These are phyloP conservation scores for Drosophila neonasuta DNA, from an alignment of 2,888 invertebrate species.

Conservation along the genomic window DNA sequence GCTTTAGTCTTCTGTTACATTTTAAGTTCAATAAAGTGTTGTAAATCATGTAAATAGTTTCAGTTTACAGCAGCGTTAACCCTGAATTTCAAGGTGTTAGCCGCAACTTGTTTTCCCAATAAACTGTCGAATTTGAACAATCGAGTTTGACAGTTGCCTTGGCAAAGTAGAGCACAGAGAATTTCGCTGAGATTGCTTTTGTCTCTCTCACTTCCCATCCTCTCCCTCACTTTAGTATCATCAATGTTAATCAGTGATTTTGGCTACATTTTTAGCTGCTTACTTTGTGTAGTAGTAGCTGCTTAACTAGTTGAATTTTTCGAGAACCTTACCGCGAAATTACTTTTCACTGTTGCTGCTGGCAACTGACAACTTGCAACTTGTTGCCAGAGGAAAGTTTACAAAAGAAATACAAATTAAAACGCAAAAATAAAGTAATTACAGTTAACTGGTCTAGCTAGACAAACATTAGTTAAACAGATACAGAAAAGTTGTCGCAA, in stretches of 20 bases:
- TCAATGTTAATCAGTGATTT: slow-evolving; percentile 5
- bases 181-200: slow-evolving; percentile 2
- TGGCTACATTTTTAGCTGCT: not conserved
- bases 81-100: slow-evolving; percentile 6
- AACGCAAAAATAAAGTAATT: slow-evolving; percentile 62
- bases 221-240: not conserved
- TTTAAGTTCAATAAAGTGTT: not conserved
- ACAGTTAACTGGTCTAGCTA: slow-evolving; percentile 53
- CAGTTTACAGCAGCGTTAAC: not conserved
- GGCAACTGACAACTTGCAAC: slow-evolving; percentile 30
- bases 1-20: not conserved
- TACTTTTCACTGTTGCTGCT: slow-evolving; percentile 22
- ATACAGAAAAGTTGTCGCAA: slow-evolving; percentile 46
- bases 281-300: not conserved
- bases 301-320: slow-evolving; percentile 27
- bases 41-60: slow-evolving; percentile 1
- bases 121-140: slow-evolving; percentile 12
- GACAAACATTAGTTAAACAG: slow-evolving; percentile 50
- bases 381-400: slow-evolving; percentile 43
- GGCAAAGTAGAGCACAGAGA: not conserved
- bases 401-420: slow-evolving; percentile 52
- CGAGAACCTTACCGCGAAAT: slow-evolving; percentile 14
- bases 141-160: slow-evolving; percentile 12
- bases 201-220: not conserved
- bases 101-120: slow-evolving; percentile 1